Evolutionary conservation across 2,113 vertebrate genomes (phyloP).

Genomic region (Corythoichthys intestinalis): DNA sequence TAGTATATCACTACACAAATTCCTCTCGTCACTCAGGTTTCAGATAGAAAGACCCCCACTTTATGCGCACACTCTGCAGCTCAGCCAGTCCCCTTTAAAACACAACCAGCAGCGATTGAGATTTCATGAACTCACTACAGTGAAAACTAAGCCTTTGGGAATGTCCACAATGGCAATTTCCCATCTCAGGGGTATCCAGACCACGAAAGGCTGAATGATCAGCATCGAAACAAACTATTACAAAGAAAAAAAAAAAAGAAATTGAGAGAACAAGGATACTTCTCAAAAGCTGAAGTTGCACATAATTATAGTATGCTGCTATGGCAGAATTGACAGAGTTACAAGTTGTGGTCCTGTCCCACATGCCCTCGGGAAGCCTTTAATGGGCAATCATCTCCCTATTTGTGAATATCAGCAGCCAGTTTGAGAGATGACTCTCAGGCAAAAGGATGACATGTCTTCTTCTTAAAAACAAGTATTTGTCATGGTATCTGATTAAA

Average conservation of each 20-base stretch:
- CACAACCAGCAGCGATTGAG: conserved; percentile 33
- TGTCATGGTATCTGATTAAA: conserved; percentile 21
- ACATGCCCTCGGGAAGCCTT: conserved; percentile 41
- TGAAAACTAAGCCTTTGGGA: conserved; percentile 40
- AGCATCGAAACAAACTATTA: conserved; percentile 8
- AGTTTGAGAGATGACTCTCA: conserved; percentile 34
- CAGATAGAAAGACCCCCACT: conserved; percentile 1
- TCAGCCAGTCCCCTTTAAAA: conserved; percentile 30
- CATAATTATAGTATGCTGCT: conserved; percentile 64
- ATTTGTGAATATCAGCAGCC: conserved; percentile 13
- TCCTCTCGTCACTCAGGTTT: conserved; percentile 37
- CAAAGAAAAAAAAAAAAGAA: background rate
- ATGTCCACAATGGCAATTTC: conserved; percentile 26
- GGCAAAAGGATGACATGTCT: conserved; percentile 23
- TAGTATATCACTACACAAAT: conserved; percentile 5
- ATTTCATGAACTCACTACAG: conserved; percentile 36
- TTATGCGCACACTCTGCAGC: conserved; percentile 12
- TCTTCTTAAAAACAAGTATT: conserved; percentile 19
- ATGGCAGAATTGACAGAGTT: conserved; percentile 55
- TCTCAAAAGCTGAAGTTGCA: conserved; percentile 38
- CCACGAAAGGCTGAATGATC: conserved; percentile 21
- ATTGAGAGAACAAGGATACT: conserved; percentile 21
- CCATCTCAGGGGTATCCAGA: conserved; percentile 15
- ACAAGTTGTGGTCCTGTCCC: conserved; percentile 43
- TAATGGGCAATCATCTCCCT: conserved; percentile 36